These are phyloP conservation scores for Catharus bicknelli DNA, from an alignment of 2,113 vertebrate genomes.

Conservation along the genomic window DNA sequence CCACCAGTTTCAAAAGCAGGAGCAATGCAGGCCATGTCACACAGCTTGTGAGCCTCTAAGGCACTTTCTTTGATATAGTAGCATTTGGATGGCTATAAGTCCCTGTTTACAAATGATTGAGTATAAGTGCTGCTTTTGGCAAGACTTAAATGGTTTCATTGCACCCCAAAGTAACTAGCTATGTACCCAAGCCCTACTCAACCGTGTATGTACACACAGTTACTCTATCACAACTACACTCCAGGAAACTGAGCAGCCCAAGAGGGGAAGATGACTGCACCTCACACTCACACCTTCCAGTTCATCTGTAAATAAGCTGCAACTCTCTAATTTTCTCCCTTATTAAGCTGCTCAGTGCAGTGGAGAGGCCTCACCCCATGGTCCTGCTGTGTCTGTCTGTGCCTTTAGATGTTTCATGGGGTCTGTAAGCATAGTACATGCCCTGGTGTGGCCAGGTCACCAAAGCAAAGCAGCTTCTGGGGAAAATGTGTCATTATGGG, in stretches of 20 bases:
- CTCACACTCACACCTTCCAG: background rate
- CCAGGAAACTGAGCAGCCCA: background rate
- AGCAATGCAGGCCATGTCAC: background rate
- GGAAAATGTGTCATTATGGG: background rate
- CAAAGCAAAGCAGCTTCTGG: background rate
- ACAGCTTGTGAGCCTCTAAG: background rate
- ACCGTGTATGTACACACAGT: rapidly evolving
- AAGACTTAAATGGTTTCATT: background rate
- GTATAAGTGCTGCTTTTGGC: background rate
- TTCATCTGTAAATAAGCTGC: background rate
- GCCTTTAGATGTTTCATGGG: background rate
- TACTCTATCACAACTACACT: background rate
- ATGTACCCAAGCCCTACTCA: background rate
- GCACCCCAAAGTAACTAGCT: background rate
- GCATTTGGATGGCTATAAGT: background rate
- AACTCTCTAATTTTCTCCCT: background rate
- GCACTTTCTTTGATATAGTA: background rate
- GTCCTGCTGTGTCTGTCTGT: background rate
- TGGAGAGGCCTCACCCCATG: background rate
- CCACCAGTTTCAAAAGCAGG: background rate
- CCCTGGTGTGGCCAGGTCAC: background rate
- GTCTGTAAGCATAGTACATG: no score
- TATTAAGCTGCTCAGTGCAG: background rate
- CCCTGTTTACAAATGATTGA: background rate
- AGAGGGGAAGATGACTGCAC: background rate